A percentile compares a stretch with the other conserved stretches of the same genome.
Evolutionary conservation across 64 coral and sea anemone genomes (phyloP).

Genomic region (Montipora sp.): DNA sequence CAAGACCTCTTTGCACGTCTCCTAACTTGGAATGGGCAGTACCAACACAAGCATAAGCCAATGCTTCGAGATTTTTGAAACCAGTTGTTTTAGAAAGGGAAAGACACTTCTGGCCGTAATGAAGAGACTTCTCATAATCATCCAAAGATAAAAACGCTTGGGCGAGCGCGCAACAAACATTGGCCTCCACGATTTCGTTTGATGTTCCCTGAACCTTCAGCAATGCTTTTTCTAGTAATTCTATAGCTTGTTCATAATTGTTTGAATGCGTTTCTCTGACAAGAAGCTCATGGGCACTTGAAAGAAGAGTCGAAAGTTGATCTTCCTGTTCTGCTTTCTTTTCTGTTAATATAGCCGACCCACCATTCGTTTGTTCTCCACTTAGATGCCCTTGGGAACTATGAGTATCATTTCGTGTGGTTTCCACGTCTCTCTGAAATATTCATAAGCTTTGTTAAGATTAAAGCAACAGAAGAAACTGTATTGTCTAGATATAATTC

Average conservation of each 20-base stretch:
- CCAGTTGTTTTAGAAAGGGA: constrained; percentile 14
- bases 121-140: constrained; percentile 2
- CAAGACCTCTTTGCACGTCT: constrained; percentile 24
- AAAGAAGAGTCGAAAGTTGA: constrained; percentile 29
- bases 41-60: constrained; percentile 17
- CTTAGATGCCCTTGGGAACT: neutral
- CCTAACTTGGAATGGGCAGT: constrained; percentile 39
- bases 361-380: neutral
- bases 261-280: neutral
- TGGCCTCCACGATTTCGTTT: constrained; percentile 7
- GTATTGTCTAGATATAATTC: neutral
- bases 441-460: neutral
- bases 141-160: neutral
- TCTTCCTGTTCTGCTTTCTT: neutral
- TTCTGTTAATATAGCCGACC: neutral
- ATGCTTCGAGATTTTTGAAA: constrained; percentile 40
- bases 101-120: constrained; percentile 29
- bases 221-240: constrained; percentile 20
- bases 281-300: neutral
- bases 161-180: constrained; percentile 17
- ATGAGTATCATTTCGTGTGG: neutral
- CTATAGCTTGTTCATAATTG: neutral
- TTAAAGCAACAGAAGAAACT: neutral
- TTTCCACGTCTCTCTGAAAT: neutral
- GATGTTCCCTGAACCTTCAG: neutral